Evolutionary conservation across 53 echinoderm and acorn worm genomes (phyloP).

Genomic region (Astropecten irregularis): DNA sequence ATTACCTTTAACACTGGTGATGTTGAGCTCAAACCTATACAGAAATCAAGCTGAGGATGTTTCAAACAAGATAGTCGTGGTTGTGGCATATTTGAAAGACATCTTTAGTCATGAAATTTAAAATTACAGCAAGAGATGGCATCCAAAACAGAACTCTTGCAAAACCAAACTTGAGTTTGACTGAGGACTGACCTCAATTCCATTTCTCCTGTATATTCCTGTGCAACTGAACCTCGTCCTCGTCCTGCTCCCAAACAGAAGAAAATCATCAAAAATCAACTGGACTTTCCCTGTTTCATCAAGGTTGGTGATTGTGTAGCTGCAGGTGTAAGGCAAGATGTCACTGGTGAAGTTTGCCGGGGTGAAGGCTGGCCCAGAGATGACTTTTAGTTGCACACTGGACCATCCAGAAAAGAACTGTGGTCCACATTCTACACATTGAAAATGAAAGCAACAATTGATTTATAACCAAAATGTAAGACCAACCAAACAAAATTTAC

Average conservation of each 20-base stretch:
- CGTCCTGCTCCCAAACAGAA: constrained; percentile 42
- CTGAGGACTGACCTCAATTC: constrained; percentile 37
- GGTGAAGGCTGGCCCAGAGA: constrained; percentile 21
- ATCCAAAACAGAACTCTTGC: too few relatives aligned
- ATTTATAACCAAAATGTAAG: neutral
- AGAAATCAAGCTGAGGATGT: too few relatives aligned
- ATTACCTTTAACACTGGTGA: too few relatives aligned
- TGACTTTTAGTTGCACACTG: neutral
- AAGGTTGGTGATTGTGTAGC: constrained; percentile 41
- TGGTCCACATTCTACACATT: constrained; percentile 35
- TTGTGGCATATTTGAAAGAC: too few relatives aligned
- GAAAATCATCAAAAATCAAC: constrained; percentile 53
- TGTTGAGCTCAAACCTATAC: too few relatives aligned
- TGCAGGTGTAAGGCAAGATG: constrained; percentile 49
- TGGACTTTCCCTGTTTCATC: constrained; percentile 22
- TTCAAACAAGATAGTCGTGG: too few relatives aligned
- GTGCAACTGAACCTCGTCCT: neutral
- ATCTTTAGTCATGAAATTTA: too few relatives aligned
- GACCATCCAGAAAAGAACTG: constrained; percentile 23
- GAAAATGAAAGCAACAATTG: neutral
- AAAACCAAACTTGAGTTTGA: too few relatives aligned
- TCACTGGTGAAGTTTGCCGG: constrained; percentile 31
- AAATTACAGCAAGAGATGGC: too few relatives aligned
- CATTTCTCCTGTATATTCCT: constrained; percentile 15
- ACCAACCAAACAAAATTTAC: neutral